A percentile compares a stretch with the other conserved stretches of the same genome.
Conservation (phyloP, 2,797 vertebrate genomes). For the Rhinella marina region DNA sequence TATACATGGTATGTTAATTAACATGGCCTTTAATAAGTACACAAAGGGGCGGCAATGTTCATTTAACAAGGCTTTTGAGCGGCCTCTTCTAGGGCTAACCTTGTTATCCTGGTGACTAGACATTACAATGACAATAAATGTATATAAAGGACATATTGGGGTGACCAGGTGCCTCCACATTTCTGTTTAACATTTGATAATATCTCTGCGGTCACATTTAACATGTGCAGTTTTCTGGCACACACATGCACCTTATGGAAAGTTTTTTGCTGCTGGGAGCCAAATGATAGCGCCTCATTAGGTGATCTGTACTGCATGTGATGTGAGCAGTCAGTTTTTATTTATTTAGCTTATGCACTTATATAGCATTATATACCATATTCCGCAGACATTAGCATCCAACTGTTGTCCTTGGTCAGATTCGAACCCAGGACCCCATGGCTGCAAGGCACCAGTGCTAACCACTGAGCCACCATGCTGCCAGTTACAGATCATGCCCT, state of each 20-base stretch:
- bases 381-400: too few species aligned
- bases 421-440: too few species aligned
- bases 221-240: background rate
- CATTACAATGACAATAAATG: background rate
- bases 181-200: background rate
- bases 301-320: background rate
- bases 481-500: too few species aligned
- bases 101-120: background rate
- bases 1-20: slow-evolving; percentile 45
- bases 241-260: background rate
- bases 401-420: too few species aligned
- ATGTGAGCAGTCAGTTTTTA: background rate
- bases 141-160: background rate
- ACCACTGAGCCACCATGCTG: too few species aligned
- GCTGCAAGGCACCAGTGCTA: too few species aligned
- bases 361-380: too few species aligned
- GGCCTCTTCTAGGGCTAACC: background rate
- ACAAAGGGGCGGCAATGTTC: slow-evolving; percentile 15
- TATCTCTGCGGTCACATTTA: background rate
- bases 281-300: background rate
- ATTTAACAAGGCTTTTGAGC: slow-evolving; percentile 7
- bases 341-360: too few species aligned
- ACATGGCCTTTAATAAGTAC: slow-evolving; percentile 2
- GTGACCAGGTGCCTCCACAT: background rate
- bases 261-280: background rate